These are phyloP conservation scores for Patiria pectinifera DNA, from an alignment of 53 echinoderm and acorn worm genomes.

Conservation along the genomic window DNA sequence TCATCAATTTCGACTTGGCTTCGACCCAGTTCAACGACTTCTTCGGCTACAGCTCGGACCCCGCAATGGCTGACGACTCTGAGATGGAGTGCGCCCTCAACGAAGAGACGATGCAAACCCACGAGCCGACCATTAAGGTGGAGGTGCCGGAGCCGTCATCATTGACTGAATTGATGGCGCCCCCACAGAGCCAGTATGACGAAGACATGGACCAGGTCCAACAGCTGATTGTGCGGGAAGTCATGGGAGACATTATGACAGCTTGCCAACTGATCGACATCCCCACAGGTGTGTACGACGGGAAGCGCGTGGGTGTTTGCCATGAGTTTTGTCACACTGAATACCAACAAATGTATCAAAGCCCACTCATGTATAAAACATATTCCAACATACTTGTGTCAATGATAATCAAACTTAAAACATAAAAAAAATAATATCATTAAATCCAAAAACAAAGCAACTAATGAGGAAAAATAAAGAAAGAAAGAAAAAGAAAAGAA, in stretches of 20 bases:
- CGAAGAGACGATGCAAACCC: background rate
- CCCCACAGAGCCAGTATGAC: constrained; percentile 48
- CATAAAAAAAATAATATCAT: no score
- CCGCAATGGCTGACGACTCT: background rate
- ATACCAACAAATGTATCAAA: no score
- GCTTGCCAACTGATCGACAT: constrained; percentile 76
- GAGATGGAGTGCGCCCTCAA: constrained; percentile 35
- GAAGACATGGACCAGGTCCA: constrained; percentile 68
- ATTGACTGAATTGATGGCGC: background rate
- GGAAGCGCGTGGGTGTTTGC: no score
- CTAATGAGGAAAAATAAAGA: no score
- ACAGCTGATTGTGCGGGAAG: constrained; percentile 67
- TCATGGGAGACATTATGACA: constrained; percentile 67
- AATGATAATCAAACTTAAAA: no score
- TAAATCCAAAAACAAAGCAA: no score
- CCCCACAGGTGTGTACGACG: constrained; percentile 64
- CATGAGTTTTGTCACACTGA: no score
- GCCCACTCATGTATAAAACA: no score
- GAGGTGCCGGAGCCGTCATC: constrained; percentile 1
- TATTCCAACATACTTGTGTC: no score
- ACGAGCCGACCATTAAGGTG: background rate
- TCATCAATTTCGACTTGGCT: constrained; percentile 43
- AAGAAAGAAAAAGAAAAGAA: no score
- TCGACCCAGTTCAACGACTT: constrained; percentile 20
- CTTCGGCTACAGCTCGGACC: constrained; percentile 2